Evolutionary conservation across 2,113 vertebrate species (phyloP), one percentile per base, ranked within the genome.

Genomic region (Furnarius figulus): DNA sequence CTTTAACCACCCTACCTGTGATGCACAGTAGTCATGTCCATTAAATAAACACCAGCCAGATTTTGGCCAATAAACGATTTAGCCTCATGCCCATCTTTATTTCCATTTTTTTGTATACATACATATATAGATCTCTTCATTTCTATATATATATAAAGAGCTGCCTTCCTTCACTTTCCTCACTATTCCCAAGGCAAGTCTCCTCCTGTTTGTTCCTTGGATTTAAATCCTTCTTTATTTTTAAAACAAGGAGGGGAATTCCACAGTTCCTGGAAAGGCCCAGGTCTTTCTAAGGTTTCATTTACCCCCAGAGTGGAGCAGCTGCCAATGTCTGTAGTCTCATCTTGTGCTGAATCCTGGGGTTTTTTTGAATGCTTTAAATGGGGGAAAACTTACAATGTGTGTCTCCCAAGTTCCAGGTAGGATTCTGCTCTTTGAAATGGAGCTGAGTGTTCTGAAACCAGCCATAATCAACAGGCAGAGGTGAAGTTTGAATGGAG

Each of bases 211-310:
- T 4, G 0, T 12, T 40, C n/a, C 28, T 33, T 82, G 37, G 40
- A 79, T 81, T 84, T n/a, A 79, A 78, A 93, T 61, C 40, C 7
- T 76, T 9, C 27, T 81, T 59, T 47, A 21, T 71, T 83, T 86
- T 65, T n/a, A 40, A 85, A 92, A 21, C 42, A 61, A 80, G 16
- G 24, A 31, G 84, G 73, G 77, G 31, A 86, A 67, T 71, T 87
- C 52, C 70, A 13, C n/a, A 24, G 58, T 78, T 89, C 89, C 50
- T 92, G 77, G 84, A 67, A 93, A 61, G 58, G 37, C n/a, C 23
- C 20, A 61, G 28, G 10, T 65, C 53, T 79, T 73, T 46, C 77
- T 72, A 33, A 86, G 52, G 30, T 42, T 82, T 83, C 27, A 5
- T 78, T 68, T 46, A 53, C 37, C 46, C 83, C 53, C 61, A 65